Evolutionary conservation across 2,113 vertebrate genomes (phyloP).

Genomic region (Sorex araneus): DNA sequence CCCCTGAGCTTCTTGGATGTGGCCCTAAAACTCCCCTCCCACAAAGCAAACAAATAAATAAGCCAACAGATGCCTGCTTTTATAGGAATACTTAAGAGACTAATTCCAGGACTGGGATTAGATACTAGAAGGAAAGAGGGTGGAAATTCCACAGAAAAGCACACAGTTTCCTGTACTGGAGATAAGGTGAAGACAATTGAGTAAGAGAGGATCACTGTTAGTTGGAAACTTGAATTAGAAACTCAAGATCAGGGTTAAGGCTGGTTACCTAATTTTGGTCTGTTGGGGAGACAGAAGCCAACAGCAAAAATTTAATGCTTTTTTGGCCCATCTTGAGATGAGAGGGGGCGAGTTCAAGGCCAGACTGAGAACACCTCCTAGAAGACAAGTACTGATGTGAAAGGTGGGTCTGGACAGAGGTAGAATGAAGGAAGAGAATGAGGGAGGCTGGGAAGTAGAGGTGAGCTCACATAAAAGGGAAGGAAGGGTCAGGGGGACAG

Average conservation of each 20-base stretch:
- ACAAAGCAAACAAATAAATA: too few relatives aligned
- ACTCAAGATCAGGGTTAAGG: neutral
- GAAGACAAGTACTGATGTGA: neutral
- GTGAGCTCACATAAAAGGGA: neutral
- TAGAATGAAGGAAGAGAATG: neutral
- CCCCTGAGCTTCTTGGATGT: too few relatives aligned
- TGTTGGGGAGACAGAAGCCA: neutral
- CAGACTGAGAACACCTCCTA: neutral
- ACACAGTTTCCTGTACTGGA: too few relatives aligned
- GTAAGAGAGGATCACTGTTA: neutral
- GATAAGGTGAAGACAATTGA: neutral
- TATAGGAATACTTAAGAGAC: too few relatives aligned
- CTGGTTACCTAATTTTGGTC: neutral
- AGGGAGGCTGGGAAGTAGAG: neutral
- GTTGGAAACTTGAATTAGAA: neutral
- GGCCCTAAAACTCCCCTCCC: too few relatives aligned
- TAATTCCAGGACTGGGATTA: neutral
- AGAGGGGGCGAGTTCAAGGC: conserved; percentile 3
- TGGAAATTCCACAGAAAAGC: neutral
- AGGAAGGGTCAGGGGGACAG: too few relatives aligned
- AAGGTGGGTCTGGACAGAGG: neutral
- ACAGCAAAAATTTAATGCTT: neutral
- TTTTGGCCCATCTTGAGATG: neutral
- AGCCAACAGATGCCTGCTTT: too few relatives aligned
- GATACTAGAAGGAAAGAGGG: neutral